Evolutionary conservation across 2,113 vertebrate species (phyloP).

Genomic region (Tyto alba): DNA sequence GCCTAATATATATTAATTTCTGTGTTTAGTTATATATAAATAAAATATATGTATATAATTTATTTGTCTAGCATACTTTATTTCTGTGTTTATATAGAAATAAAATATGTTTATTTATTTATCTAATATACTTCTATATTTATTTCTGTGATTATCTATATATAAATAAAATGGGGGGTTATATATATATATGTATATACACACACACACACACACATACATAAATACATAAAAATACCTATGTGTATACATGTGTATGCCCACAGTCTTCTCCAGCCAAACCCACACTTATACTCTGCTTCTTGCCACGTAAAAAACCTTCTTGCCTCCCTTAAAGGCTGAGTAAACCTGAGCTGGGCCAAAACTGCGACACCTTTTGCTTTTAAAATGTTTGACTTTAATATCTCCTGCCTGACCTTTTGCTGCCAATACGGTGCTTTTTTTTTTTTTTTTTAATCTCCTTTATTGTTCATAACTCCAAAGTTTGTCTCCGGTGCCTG

Average conservation of each 20-base stretch:
- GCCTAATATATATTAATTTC: neutral
- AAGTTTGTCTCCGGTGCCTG: neutral
- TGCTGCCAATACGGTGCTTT: neutral
- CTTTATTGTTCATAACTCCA: conserved; percentile 26
- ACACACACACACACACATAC: neutral
- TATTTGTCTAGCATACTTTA: neutral
- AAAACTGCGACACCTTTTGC: neutral
- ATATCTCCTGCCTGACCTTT: conserved; percentile 48
- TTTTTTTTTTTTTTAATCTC: neutral
- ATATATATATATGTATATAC: neutral
- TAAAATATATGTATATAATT: neutral
- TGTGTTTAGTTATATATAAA: neutral
- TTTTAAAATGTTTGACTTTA: conserved; percentile 47
- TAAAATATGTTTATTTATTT: neutral
- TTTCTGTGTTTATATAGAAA: neutral
- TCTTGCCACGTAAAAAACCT: neutral
- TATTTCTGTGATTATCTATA: neutral
- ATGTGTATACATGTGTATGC: too few species aligned
- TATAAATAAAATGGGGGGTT: neutral
- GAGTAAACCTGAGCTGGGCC: neutral
- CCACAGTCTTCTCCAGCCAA: neutral
- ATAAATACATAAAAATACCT: neutral
- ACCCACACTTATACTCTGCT: neutral
- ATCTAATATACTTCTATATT: neutral
- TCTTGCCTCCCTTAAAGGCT: neutral